Percentiles rank a stretch among this genome's conserved stretches.
Conservation (phyloP, 2,888 invertebrate species). For the Latrodectus hesperus region DNA sequence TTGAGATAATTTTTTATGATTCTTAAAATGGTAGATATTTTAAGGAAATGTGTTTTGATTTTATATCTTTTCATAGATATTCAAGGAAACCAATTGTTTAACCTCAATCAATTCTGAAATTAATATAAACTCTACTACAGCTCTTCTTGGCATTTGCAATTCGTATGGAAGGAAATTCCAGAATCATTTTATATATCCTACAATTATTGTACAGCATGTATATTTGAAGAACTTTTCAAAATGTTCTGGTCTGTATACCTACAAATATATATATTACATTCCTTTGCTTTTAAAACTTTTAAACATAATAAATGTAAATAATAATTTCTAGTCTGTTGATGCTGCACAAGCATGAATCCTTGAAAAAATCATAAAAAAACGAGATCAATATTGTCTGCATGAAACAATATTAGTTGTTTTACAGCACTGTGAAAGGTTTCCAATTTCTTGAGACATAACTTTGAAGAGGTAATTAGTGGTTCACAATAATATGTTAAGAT, state of each 20-base stretch:
- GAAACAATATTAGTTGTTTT: background rate
- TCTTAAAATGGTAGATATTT: no score
- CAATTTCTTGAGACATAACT: background rate
- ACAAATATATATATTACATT: no score
- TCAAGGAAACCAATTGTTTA: constrained; percentile 32
- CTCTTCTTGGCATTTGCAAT: constrained; percentile 35
- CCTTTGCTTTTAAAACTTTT: no score
- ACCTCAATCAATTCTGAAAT: constrained; percentile 38
- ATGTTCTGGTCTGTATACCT: constrained; percentile 14
- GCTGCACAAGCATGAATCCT: no score
- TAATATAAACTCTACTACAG: constrained; percentile 10
- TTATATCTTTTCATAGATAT: constrained; percentile 24
- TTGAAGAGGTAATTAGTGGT: background rate
- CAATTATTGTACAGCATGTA: constrained; percentile 28
- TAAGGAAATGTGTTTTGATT: background rate
- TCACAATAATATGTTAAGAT: constrained; percentile 15
- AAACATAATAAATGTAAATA: no score
- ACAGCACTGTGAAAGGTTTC: constrained; percentile 9
- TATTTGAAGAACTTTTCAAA: constrained; percentile 31
- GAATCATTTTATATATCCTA: constrained; percentile 39
- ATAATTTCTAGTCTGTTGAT: no score
- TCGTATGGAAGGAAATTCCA: constrained; percentile 50
- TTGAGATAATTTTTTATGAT: no score
- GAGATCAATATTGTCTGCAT: background rate
- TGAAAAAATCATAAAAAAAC: no score